Evolutionary conservation across 2,888 invertebrate genomes (phyloP).

Genomic region (Hirtodrosophila duncani): DNA sequence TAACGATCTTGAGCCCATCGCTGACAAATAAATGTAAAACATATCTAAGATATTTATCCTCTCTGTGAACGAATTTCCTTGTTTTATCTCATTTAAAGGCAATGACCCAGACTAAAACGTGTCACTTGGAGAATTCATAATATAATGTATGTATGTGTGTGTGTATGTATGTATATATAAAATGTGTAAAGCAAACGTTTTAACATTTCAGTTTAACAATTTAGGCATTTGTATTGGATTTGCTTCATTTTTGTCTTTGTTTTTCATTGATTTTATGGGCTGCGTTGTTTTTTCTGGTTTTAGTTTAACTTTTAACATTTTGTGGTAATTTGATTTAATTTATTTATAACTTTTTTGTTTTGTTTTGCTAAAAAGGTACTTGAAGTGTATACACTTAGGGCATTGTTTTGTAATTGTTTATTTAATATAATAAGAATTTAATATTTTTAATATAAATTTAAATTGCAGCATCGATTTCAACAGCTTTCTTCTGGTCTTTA

Average conservation of each 20-base stretch:
- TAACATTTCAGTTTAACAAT: too few relatives aligned
- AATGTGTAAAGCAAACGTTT: too few relatives aligned
- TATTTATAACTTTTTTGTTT: constrained; percentile 24
- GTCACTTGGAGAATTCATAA: too few relatives aligned
- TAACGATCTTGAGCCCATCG: too few relatives aligned
- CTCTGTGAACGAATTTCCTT: too few relatives aligned
- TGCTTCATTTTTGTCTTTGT: constrained; percentile 12
- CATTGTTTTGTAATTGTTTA: constrained; percentile 3
- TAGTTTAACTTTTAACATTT: constrained; percentile 3
- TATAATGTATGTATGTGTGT: too few relatives aligned
- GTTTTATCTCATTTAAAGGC: too few relatives aligned
- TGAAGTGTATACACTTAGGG: constrained; percentile 70
- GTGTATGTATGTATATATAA: too few relatives aligned
- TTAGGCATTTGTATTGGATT: constrained; percentile 19
- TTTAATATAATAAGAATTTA: too few relatives aligned
- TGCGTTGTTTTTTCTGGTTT: constrained; percentile 21
- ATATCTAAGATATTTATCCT: too few relatives aligned
- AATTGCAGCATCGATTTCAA: constrained; percentile 25
- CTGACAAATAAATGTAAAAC: too few relatives aligned
- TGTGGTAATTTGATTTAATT: constrained; percentile 13
- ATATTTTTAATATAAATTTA: constrained; percentile 16
- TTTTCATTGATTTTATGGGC: constrained; percentile 18
- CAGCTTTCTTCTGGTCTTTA: constrained; percentile 6
- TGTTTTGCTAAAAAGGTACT: constrained; percentile 71
- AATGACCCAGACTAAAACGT: too few relatives aligned